Base-by-base conservation (phyloP, 2,888 invertebrate genomes). In the Oxyteleia sp. region DNA sequence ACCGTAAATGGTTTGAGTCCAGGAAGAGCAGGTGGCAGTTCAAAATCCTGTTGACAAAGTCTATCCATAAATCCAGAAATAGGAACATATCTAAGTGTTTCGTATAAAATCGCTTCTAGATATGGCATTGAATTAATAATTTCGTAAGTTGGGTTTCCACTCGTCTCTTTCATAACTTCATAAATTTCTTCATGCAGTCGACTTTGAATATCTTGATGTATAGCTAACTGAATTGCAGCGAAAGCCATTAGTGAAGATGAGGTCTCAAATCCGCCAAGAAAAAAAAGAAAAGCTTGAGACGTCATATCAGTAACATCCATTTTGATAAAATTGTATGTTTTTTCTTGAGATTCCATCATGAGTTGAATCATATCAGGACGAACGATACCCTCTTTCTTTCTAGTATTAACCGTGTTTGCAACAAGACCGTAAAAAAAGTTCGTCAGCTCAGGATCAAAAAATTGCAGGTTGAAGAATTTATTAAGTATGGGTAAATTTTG, bases 31-130 rank as follows among this genome's bases (percentile, higher is more conserved):
- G n/a, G n/a, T n/a, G n/a, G 26, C 3, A 26, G 26, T 18, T 94
- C 94, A 80, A 94, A 95, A 0, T 92, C 83, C 80, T 94, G 95
- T 0, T 92, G 92, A 81, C 95, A 95, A 2, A 92, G 84, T 78
- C 95, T 92, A 82, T 95, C 95, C 85, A 94, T 82, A 0, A 94
- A 76, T 0, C 93, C 84, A 0, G 93, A 94, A 16, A 71, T 29
- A 1, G 63, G 45, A 47, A 16, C 26, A 11, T 29, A 11, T 11
- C 63, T 45, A 1, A 63, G n/a, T 7, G 32, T 32, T 10, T 63
- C 63, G 47, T 63, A 32, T 16, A 63, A 5, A 45, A 63, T 11
- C 7, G 71, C 95, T 64, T 95, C 95, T 87, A 95, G 84, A 88
- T 95, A 95, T 47, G 94, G 93, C 90, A 95, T 94, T 3, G 23